These are phyloP conservation scores for Drosophila lowei DNA, from an alignment of 1,140 invertebrate species.

Conservation along the genomic window DNA sequence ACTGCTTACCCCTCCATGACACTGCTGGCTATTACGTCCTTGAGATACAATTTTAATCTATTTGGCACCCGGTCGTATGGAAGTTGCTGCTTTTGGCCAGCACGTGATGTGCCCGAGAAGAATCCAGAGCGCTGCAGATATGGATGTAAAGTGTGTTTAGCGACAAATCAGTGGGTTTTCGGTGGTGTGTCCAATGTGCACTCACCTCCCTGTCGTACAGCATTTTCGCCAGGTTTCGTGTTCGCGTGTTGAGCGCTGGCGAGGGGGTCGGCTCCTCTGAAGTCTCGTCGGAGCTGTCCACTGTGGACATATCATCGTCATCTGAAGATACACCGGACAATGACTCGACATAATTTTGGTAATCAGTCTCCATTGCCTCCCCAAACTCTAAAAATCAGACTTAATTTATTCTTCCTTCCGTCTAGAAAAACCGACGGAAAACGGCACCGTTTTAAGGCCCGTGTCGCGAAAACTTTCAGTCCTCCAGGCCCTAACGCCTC, in stretches of 20 bases:
- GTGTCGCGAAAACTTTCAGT: neutral
- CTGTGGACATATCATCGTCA: conserved; percentile 70
- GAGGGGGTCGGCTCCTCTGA: conserved; percentile 49
- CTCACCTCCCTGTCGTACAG: conserved; percentile 72
- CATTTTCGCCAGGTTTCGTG: conserved; percentile 67
- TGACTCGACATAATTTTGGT: conserved; percentile 67
- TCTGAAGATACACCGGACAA: conserved; percentile 75
- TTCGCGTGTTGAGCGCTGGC: conserved; percentile 35
- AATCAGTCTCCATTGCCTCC: conserved; percentile 68
- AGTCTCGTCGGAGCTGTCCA: conserved; percentile 73
- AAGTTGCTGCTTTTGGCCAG: conserved; percentile 65
- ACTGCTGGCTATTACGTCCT: conserved; percentile 84
- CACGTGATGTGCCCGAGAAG: conserved; percentile 59
- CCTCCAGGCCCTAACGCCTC: too few species aligned
- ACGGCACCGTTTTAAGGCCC: conserved; percentile 4
- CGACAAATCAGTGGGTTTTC: neutral
- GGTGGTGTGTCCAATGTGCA: neutral
- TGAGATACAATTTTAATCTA: conserved; percentile 86
- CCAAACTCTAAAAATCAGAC: conserved; percentile 59
- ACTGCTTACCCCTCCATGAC: conserved; percentile 77
- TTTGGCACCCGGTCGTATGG: conserved; percentile 86
- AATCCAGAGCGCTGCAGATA: conserved; percentile 50
- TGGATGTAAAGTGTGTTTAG: neutral
- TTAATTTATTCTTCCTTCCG: conserved; percentile 41
- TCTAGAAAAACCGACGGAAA: conserved; percentile 18